A percentile compares a stretch with the other conserved stretches of the same genome.
Evolutionary conservation across 2,888 invertebrate species (phyloP).

Genomic region (Athalia cordata): DNA sequence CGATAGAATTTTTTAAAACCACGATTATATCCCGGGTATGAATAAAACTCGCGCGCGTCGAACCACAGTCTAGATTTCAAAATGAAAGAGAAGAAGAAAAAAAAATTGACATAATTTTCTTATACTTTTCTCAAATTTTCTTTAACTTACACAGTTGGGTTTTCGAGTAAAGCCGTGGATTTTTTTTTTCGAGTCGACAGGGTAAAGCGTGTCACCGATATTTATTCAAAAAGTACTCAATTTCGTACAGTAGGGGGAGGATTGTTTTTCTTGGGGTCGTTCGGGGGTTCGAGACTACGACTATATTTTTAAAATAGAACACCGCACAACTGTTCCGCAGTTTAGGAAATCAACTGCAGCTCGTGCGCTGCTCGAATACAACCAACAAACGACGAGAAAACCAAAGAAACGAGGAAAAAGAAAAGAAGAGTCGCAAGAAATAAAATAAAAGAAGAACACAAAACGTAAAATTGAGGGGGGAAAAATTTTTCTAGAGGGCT

Average conservation of each 20-base stretch:
- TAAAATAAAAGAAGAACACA: not conserved
- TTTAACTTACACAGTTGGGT: not conserved
- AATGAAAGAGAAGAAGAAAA: too few relatives aligned
- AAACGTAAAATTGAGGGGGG: not conserved
- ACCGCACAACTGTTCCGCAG: conserved; percentile 41
- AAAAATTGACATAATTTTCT: too few relatives aligned
- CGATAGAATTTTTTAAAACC: too few relatives aligned
- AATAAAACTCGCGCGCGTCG: too few relatives aligned
- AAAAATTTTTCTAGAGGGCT: not conserved
- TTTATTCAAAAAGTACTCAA: conserved; percentile 56
- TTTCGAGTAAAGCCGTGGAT: not conserved
- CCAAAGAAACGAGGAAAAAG: not conserved
- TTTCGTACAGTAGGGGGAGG: conserved; percentile 51
- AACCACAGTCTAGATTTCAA: too few relatives aligned
- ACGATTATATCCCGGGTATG: too few relatives aligned
- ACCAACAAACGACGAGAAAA: too few relatives aligned
- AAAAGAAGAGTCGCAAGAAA: not conserved
- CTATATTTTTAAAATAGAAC: conserved; percentile 25
- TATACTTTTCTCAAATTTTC: too few relatives aligned
- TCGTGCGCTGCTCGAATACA: not conserved
- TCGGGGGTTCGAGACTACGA: conserved; percentile 12
- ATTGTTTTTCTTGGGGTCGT: conserved; percentile 53
- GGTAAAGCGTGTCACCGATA: conserved; percentile 40
- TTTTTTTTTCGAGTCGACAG: not conserved
- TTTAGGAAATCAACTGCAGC: conserved; percentile 34